phyloP scores from a whole-genome alignment of 1,140 invertebrate species.

The Zaprionus inermis region DNA sequence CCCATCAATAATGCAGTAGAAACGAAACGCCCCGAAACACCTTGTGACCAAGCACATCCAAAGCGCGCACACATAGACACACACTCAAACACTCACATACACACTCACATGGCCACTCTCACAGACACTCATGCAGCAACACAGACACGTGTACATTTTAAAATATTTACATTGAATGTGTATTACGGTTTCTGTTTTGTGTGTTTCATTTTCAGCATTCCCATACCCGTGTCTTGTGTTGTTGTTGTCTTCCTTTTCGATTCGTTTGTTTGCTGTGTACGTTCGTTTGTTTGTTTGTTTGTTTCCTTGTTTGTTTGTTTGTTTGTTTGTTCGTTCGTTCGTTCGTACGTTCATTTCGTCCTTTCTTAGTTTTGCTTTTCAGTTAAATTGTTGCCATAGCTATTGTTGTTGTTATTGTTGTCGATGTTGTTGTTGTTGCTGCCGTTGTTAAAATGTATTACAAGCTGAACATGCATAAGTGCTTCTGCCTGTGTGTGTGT shows the following conservation, averaged over 20 bases:
- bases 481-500: slow-evolving; percentile 3
- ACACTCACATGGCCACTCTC: background rate
- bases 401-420: slow-evolving; percentile 39
- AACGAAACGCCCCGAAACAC: slow-evolving; percentile 35
- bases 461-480: slow-evolving; percentile 18
- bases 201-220: slow-evolving; percentile 47
- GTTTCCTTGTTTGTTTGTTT: slow-evolving; percentile 43
- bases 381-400: slow-evolving; percentile 65
- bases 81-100: slow-evolving; percentile 6
- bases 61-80: slow-evolving; percentile 5
- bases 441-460: slow-evolving; percentile 39
- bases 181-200: slow-evolving; percentile 34
- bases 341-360: slow-evolving; percentile 12
- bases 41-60: slow-evolving; percentile 22
- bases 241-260: slow-evolving; percentile 47
- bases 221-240: slow-evolving; percentile 31
- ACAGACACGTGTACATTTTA: slow-evolving; percentile 34
- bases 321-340: slow-evolving; percentile 17
- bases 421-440: slow-evolving; percentile 58
- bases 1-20: slow-evolving; percentile 42
- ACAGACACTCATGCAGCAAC: background rate
- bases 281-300: slow-evolving; percentile 37
- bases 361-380: slow-evolving; percentile 50
- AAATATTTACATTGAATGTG: slow-evolving; percentile 56
- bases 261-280: slow-evolving; percentile 35